Conservation (phyloP, 2,888 invertebrate genomes). For the Incurvaria masculella region DNA sequence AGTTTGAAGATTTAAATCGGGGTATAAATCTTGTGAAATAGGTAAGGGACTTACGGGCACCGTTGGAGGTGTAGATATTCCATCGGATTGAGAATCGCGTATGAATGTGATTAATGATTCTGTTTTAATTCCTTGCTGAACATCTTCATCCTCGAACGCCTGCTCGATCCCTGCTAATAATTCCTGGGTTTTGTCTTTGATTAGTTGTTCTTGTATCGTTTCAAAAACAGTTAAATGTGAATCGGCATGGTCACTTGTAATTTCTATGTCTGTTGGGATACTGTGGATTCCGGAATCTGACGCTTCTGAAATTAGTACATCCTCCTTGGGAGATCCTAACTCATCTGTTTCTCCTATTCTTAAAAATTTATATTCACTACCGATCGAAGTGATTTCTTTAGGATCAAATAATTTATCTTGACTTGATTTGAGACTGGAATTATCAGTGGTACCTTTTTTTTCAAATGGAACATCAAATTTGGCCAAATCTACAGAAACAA, state of each 20-base stretch:
- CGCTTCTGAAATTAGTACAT: slow-evolving; percentile 26
- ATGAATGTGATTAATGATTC: slow-evolving; percentile 31
- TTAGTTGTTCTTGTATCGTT: slow-evolving; percentile 21
- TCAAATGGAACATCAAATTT: too few species aligned
- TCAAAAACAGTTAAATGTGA: slow-evolving; percentile 20
- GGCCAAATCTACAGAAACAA: too few species aligned
- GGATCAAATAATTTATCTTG: too few species aligned
- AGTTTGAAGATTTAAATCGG: slow-evolving; percentile 22
- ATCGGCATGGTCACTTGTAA: background rate
- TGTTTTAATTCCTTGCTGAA: slow-evolving; percentile 46
- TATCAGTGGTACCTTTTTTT: too few species aligned
- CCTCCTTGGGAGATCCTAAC: slow-evolving; percentile 24
- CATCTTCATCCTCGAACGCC: slow-evolving; percentile 35
- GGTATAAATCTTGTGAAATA: slow-evolving; percentile 35
- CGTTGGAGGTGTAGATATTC: slow-evolving; percentile 63
- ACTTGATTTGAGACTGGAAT: too few species aligned
- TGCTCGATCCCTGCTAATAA: slow-evolving; percentile 21
- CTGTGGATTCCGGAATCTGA: slow-evolving; percentile 33
- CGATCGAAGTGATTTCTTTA: too few species aligned
- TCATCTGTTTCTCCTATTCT: slow-evolving; percentile 14
- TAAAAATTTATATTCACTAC: slow-evolving; percentile 10
- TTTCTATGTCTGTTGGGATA: slow-evolving; percentile 25
- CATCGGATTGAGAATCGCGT: slow-evolving; percentile 25
- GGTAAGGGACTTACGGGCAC: slow-evolving; percentile 64
- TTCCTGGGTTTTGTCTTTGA: slow-evolving; percentile 2